A percentile compares a stretch with the other conserved stretches of the same genome.
phyloP scores from a whole-genome alignment of 2,113 vertebrate species.

The Pseudopodoces humilis region DNA sequence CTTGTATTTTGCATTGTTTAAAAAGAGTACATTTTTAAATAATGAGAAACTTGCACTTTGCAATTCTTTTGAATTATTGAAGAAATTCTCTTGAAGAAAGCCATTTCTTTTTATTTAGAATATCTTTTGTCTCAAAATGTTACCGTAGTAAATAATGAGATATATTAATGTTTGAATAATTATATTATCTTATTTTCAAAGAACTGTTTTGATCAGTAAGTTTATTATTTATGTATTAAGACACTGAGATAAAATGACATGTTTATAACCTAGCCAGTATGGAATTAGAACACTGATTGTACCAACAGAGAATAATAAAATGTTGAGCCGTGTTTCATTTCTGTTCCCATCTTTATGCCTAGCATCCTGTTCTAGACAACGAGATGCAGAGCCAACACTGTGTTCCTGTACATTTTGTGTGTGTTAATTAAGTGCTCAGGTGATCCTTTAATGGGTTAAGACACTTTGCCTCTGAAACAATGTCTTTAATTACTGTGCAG shows the following conservation, averaged over 20 bases:
- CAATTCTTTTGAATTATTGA: constrained; percentile 21
- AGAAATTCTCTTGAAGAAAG: not conserved
- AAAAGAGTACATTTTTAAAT: constrained; percentile 2
- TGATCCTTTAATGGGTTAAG: not conserved
- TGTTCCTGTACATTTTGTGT: not conserved
- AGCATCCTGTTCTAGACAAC: not conserved
- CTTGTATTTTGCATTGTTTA: not conserved
- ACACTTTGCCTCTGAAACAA: not conserved
- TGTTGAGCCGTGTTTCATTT: not conserved
- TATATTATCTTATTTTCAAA: not conserved
- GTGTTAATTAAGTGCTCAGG: not conserved
- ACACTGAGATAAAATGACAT: not conserved
- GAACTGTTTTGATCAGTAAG: not conserved
- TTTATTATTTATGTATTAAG: not conserved
- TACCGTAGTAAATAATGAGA: constrained; percentile 2
- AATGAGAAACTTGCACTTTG: not conserved
- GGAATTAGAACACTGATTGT: not conserved
- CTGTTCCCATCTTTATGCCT: not conserved
- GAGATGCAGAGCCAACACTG: not conserved
- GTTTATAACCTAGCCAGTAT: not conserved
- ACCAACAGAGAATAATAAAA: not conserved
- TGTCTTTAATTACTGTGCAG: not conserved
- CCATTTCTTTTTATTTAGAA: not conserved
- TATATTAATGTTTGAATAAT: not conserved
- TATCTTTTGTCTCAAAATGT: not conserved